Base-by-base conservation (phyloP, 1,140 invertebrate species). In the Saccostrea glomerata region DNA sequence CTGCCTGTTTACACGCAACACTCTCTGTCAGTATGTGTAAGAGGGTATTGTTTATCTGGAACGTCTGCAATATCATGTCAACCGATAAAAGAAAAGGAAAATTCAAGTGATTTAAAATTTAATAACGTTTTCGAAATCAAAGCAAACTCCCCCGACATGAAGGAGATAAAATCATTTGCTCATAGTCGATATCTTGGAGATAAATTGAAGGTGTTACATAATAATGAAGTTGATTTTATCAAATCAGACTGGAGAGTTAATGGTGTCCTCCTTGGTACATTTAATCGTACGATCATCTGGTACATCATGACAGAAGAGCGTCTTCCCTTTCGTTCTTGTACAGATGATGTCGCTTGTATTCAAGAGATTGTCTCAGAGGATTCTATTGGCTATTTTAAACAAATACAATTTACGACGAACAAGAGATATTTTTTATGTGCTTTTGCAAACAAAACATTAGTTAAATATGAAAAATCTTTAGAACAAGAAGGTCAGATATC, bases 141-240 rank as follows among this genome's bases (percentile, higher is more conserved):
- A 20, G 13, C 63, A 25, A 77, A 73, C 40, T 15, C 17, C 12
- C 30, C 55, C 20, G 77, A 66, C 11, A 55, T 84, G 7, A 85
- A 56, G 25, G 60, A 87, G 47, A 84, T 88, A 54, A 84, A 82
- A 30, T 66, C 85, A 58, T 25, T 87, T 15, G 60, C 77, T n/a
- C 86, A 88, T 20, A 86, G 88, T 60, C 66, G 56, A 0, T 70
- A 88, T 15, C 60, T 90, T 6, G 90, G 87, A 9, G 47, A 84
- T 73, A 58, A 88, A 20, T 30, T 90, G 3, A 55, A 25, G 54
- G 85, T 54, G 15, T 54, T 88, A 15, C 87, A 88, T 30, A 40
- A 36, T n/a, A 30, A 84, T 60, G 90, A 90, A 47, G 47, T 89
- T 17, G 88, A 90, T 84, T 88, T 89, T 40, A 82, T 86, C 17